These are phyloP conservation scores for Oxyura jamaicensis DNA, from an alignment of 2,113 vertebrate species.

Conservation along the genomic window DNA sequence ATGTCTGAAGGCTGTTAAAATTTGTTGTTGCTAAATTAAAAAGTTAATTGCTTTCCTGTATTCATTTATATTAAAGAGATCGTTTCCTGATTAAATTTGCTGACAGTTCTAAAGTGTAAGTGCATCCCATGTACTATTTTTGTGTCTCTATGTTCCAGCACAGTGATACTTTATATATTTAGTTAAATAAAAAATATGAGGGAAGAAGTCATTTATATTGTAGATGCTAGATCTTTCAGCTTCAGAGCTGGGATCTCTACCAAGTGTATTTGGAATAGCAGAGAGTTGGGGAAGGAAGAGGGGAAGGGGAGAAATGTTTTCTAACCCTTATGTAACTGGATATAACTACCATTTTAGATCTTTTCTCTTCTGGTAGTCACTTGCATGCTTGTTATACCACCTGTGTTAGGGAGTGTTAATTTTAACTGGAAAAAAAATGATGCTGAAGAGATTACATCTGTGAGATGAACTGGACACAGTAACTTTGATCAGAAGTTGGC, in stretches of 20 bases:
- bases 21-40: conserved; percentile 46
- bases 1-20: background rate
- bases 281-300: background rate
- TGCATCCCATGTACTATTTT: background rate
- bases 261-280: background rate
- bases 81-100: conserved; percentile 4
- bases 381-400: background rate
- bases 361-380: background rate
- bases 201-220: background rate
- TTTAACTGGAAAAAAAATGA: background rate
- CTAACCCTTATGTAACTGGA: background rate
- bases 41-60: conserved; percentile 8
- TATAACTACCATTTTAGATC: background rate
- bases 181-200: conserved; percentile 3
- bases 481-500: background rate
- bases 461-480: background rate
- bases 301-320: background rate
- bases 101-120: background rate
- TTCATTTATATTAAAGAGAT: conserved; percentile 42
- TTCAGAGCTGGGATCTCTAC: background rate
- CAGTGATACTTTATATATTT: background rate
- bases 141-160: background rate
- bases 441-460: background rate
- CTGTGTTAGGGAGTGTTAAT: background rate
- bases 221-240: background rate